Evolutionary conservation across 53 echinoderm and acorn worm species (phyloP), one percentile per base, ranked within the genome.

Genomic region (Paracentrotus lividus): DNA sequence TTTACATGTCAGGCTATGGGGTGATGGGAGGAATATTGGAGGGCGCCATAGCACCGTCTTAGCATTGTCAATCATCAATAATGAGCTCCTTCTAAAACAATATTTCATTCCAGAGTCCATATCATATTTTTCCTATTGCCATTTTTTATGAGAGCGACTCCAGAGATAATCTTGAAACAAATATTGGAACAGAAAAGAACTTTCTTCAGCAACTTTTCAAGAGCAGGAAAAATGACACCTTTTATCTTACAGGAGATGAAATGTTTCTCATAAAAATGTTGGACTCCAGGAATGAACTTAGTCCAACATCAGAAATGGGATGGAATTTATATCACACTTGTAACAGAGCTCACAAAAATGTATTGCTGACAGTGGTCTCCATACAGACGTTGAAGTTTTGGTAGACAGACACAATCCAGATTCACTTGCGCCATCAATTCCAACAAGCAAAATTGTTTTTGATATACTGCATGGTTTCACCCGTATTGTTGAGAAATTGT

Each of bases 11-110:
- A 94, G 86, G 88, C 32, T 95, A 3, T 94, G 94, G 81, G 97
- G 97, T 32, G 97, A 97, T 97, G 95, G 94, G 24, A 72, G 94
- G 34, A 92, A 95, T 72, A 92, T 91, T 43, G 95, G 94, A 6
- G 95, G 96, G 16, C 85, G 93, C 31, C 68, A 69, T 54, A 94
- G 94, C 40, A 95, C 88, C 16, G 95, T 90, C 53, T 32, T 96
- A 23, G 61, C 95, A 75, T 42, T 96, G 57, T 94, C 92, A 31
- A 57, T 94, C 47, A 34, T 95, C 18, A 94, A 94, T 55, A 93
- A 94, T 93, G 94, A 97, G 24, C 23, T 94, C 34, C 49, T 31
- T n/a, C 84, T 95, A 26, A n/a, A 52, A 58, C 64, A 57, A 85
- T 9, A 36, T 93, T 43, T 85, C 94, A 16, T 97, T 92, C 52